Evolutionary conservation across 1,140 invertebrate genomes (phyloP).

Genomic region (Bradysia coprophila): DNA sequence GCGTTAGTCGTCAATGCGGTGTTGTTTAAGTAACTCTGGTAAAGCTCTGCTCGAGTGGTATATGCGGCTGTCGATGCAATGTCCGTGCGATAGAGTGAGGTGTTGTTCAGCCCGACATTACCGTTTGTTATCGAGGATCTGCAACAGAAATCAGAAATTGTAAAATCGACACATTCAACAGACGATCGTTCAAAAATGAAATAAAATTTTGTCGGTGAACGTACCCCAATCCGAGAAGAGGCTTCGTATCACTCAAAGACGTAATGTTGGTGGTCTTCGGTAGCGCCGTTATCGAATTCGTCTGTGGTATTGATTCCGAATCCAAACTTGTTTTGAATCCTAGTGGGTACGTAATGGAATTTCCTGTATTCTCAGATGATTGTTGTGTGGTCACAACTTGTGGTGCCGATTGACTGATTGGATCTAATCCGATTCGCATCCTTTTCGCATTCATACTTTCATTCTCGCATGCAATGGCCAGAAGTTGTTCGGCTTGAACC

Average conservation of each 20-base stretch:
- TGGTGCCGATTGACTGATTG: conserved; percentile 69
- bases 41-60: not conserved
- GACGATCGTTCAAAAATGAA: too few relatives aligned
- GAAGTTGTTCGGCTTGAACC: conserved; percentile 86
- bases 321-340: not conserved
- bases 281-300: not conserved
- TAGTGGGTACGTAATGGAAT: not conserved
- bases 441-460: conserved; percentile 92
- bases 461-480: conserved; percentile 90
- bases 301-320: not conserved
- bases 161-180: too few relatives aligned
- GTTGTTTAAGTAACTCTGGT: not conserved
- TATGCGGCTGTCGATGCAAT: not conserved
- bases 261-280: not conserved
- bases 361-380: not conserved
- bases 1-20: conserved; percentile 4
- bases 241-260: not conserved
- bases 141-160: not conserved
- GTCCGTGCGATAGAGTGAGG: not conserved
- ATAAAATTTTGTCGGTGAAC: too few relatives aligned
- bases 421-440: conserved; percentile 87
- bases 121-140: not conserved
- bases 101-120: not conserved
- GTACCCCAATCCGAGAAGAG: not conserved
- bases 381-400: conserved; percentile 12